Evolutionary conservation across 1,140 invertebrate genomes (phyloP), one percentile per base, ranked within the genome.

Genomic region (Aphaenogaster rudis): DNA sequence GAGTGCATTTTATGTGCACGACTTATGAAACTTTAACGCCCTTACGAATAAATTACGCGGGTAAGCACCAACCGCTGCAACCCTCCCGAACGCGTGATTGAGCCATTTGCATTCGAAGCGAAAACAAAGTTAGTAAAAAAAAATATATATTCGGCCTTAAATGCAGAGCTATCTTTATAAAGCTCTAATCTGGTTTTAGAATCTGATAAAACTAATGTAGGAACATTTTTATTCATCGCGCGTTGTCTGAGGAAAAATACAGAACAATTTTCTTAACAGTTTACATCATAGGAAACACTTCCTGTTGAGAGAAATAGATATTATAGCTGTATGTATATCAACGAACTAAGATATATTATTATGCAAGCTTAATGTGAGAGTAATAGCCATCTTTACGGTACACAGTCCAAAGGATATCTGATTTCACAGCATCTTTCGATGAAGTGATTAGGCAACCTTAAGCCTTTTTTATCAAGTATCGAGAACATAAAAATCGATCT

Each of bases 11-110:
- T 94, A 94, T 93, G 92, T 93, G 93, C 93, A 92, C 93, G 91
- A 94, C 94, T 94, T 94, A 93, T 94, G 92, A 94, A 94, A 94
- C 93, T 94, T 94, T 93, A 94, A 94, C 92, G 88, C 86, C 86
- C 86, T 88, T 87, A 86, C 91, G 90, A 93, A 93, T 93, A 93
- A 93, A 93, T 93, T 93, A 93, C 92, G 88, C 78, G 86, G 74
- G 88, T 91, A 91, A 91, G 90, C 90, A 88, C 52, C 81, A 87
- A 76, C 42, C 72, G 84, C 84, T 87, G 71, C 71, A 89, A 64
- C 21, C 45, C 74, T 80, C 86, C 86, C 81, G 78, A 85, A 91
- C 88, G 90, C 89, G 85, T 91, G 90, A 91, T 91, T 89, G 90
- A 87, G 15, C 87, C 79, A 91, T 91, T 91, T 91, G 90, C 90